Conservation (phyloP, 1,140 invertebrate species). For the Gonioctena quinquepunctata region DNA sequence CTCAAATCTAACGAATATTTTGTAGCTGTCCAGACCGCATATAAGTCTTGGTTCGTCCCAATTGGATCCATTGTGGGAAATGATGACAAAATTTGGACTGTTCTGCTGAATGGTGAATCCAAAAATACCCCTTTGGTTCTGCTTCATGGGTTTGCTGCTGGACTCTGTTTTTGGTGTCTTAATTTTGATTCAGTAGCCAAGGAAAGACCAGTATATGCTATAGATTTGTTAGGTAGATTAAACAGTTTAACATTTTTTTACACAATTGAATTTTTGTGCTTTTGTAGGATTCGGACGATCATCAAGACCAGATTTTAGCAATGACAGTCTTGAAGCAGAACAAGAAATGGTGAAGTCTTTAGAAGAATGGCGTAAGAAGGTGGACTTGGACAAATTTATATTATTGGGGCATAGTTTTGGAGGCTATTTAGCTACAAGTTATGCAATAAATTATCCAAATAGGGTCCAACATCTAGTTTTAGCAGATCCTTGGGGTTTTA, state of each 20-base stretch:
- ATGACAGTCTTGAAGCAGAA: conserved; percentile 82
- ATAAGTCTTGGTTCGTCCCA: conserved; percentile 81
- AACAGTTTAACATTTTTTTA: background rate
- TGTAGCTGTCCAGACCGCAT: conserved; percentile 73
- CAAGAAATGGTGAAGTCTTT: conserved; percentile 88
- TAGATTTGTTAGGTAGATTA: conserved; percentile 82
- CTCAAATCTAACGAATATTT: conserved; percentile 13
- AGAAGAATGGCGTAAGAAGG: conserved; percentile 90
- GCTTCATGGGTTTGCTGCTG: conserved; percentile 92
- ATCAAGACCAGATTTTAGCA: conserved; percentile 83
- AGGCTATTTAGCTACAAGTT: conserved; percentile 89
- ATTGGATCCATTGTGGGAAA: conserved; percentile 76
- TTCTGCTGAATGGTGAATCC: conserved; percentile 75
- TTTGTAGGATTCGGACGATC: conserved; percentile 87
- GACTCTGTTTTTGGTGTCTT: conserved; percentile 88
- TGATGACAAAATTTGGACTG: conserved; percentile 84
- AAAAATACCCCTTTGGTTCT: conserved; percentile 82
- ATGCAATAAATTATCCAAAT: conserved; percentile 83
- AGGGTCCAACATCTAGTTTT: conserved; percentile 89
- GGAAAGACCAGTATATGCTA: conserved; percentile 86
- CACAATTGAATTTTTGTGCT: background rate
- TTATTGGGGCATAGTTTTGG: conserved; percentile 96
- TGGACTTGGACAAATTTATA: conserved; percentile 88
- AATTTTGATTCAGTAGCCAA: conserved; percentile 83
- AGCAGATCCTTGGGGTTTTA: conserved; percentile 98